Base-by-base conservation (phyloP, 2,888 invertebrate genomes). In the Torymus auratus region DNA sequence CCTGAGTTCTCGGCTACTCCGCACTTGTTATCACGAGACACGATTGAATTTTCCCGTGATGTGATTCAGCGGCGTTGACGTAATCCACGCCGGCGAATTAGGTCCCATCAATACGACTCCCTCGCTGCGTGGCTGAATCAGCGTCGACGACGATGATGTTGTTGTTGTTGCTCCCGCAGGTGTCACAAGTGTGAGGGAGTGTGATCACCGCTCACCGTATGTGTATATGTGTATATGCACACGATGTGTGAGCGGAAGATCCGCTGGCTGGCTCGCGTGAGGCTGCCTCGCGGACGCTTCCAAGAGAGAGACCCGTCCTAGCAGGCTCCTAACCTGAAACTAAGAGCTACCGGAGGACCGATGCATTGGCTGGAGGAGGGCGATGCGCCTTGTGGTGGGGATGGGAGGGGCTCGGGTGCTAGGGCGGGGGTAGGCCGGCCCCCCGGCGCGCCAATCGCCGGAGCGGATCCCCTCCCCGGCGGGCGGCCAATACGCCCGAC, bases 251-350 rank as follows among this genome's bases (percentile, higher is more conserved):
- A 62, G 14, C 74, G 41, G 41, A 41, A 50, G 67, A 69, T 82
- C 79, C 68, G 73, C 71, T 62, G 41, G 41, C 15, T 14, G 17
- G 64, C 60, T 20, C 74, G 73, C 55, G 76, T 68, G 73, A 81
- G 70, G 80, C 82, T 79, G 56, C 60, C 82, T 83, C 71, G 82
- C 85, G 84, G 85, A 83, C 83, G 73, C 65, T 84, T 83, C 83
- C 75, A 80, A 88, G 87, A 87, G 88, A 87, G 88, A 90, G 90
- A 91, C 90, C 91, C 91, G 90, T 90, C 86, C 90, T 88, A 89
- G 87, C 91, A 91, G 91, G 91, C 91, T 88, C 88, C 91, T 89
- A 90, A 91, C 91, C 91, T 91, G 91, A 91, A 91, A 91, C 91
- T 91, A 91, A 91, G 89, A 90, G 90, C 89, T 88, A 89, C 88